Evolutionary conservation across 2,888 invertebrate genomes (phyloP).

Genomic region (Amaurobius ferox): DNA sequence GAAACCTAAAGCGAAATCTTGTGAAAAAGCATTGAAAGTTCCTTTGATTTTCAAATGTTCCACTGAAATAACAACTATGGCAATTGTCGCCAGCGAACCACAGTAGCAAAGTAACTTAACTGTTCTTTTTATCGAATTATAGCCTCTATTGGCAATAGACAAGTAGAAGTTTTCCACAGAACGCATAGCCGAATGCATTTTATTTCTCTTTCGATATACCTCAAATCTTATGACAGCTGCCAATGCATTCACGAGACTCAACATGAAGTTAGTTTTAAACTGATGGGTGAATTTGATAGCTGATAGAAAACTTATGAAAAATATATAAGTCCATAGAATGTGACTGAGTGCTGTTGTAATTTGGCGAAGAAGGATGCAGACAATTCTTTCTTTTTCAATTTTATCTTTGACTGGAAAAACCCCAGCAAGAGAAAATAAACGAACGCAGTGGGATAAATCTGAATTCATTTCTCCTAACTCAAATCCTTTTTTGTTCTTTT

Average conservation of each 20-base stretch:
- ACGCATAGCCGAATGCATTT: conserved; percentile 4
- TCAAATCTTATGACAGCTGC: conserved; percentile 35
- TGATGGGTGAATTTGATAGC: conserved; percentile 11
- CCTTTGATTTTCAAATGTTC: conserved; percentile 40
- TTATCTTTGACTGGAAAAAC: conserved; percentile 12
- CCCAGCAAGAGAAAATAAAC: conserved; percentile 34
- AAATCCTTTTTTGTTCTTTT: not conserved
- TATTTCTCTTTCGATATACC: conserved; percentile 21
- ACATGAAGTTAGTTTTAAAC: conserved; percentile 25
- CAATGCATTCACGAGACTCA: conserved; percentile 38
- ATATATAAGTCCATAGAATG: conserved; percentile 29
- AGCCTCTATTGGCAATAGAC: not conserved
- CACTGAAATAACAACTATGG: conserved; percentile 10
- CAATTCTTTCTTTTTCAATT: not conserved
- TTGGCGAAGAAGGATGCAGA: not conserved
- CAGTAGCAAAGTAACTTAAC: not conserved
- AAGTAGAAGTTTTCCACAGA: conserved; percentile 26
- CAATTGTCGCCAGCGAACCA: not conserved
- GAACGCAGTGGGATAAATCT: conserved; percentile 41
- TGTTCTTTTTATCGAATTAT: conserved; percentile 13
- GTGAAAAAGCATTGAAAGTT: conserved; percentile 1
- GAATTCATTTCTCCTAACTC: not conserved
- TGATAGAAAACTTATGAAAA: conserved; percentile 22
- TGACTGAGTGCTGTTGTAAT: conserved; percentile 6
- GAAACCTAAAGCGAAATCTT: conserved; percentile 28